These are phyloP conservation scores for Podarcis raffonei DNA, from an alignment of 2,113 vertebrate species.

Conservation along the genomic window DNA sequence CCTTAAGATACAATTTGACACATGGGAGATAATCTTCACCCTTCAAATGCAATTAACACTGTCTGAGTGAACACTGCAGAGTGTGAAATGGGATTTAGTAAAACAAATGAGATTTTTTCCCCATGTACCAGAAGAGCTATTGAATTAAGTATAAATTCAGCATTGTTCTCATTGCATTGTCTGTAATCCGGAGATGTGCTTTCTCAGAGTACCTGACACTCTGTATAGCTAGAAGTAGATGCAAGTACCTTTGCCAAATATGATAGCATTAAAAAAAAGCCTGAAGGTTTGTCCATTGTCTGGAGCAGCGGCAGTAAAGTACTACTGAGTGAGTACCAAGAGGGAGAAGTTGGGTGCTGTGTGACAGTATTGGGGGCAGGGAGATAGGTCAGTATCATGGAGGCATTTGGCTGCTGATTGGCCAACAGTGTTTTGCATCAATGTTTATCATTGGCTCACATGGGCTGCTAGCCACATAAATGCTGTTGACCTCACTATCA, in stretches of 20 bases:
- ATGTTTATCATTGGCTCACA: no score
- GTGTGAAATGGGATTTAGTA: constrained; percentile 23
- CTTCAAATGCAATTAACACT: constrained; percentile 24
- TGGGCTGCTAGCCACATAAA: no score
- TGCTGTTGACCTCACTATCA: no score
- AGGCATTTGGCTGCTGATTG: no score
- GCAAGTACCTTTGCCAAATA: neutral
- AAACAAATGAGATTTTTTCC: constrained; percentile 3
- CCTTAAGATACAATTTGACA: neutral
- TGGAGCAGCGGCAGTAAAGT: neutral
- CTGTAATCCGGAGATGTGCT: neutral
- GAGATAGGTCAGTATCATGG: no score
- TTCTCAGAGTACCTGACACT: neutral
- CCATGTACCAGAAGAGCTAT: neutral
- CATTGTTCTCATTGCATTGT: neutral
- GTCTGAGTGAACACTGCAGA: constrained; percentile 19
- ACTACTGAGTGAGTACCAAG: neutral
- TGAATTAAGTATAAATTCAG: neutral
- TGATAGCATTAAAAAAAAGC: neutral
- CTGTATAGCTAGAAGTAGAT: neutral
- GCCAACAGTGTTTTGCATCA: no score
- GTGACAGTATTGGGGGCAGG: no score
- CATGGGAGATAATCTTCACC: neutral
- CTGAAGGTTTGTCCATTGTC: neutral
- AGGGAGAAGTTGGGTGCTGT: neutral